phyloP scores from a whole-genome alignment of 1,140 invertebrate species.

The Drosophila novamexicana region DNA sequence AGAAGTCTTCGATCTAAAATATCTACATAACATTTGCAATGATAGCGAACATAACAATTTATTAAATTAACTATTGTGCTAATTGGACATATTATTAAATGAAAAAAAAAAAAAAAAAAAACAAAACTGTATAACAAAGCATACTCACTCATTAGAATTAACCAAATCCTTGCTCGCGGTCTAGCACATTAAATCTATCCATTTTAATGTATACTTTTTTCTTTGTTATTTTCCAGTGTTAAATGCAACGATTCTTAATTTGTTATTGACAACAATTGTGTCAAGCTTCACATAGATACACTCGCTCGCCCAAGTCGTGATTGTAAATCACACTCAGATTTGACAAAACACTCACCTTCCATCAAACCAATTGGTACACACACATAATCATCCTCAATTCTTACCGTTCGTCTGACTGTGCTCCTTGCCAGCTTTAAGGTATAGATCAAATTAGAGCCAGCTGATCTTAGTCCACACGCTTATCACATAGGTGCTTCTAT shows the following conservation, averaged over 20 bases:
- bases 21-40: conserved; percentile 15
- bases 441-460: conserved; percentile 16
- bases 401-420: not conserved
- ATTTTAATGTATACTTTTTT: conserved; percentile 23
- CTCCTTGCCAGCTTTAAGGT: not conserved
- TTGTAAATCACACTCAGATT: too few relatives aligned
- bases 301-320: not conserved
- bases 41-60: conserved; percentile 32
- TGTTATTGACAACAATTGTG: not conserved
- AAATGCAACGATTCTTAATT: not conserved
- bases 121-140: conserved; percentile 28
- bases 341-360: too few relatives aligned
- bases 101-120: conserved; percentile 15
- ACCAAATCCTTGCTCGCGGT: conserved; percentile 80
- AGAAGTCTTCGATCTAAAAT: not conserved
- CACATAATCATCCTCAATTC: not conserved
- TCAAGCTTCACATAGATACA: not conserved
- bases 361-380: too few relatives aligned
- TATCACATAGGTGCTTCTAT: conserved; percentile 28
- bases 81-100: conserved; percentile 39
- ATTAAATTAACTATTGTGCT: conserved; percentile 45
- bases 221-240: conserved; percentile 21
- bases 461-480: conserved; percentile 12
- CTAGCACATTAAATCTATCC: conserved; percentile 49
- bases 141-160: conserved; percentile 69